Conservation (phyloP, 2,888 invertebrate species). For the Cryptocephalus moraei region DNA sequence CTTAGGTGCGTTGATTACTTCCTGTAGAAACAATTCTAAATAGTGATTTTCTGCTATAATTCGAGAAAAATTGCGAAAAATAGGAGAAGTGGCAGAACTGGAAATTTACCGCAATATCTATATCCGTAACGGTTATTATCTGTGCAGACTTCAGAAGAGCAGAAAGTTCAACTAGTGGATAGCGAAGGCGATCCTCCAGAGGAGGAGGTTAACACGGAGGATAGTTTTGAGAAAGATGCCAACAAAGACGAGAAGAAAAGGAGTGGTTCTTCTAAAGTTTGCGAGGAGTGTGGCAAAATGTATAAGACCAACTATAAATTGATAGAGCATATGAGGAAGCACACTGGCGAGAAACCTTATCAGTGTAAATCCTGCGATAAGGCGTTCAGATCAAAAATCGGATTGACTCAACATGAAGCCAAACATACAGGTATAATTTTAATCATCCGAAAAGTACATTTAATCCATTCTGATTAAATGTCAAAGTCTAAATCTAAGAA, state of each 20-base stretch:
- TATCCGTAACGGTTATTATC: too few species aligned
- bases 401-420: slow-evolving; percentile 49
- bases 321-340: slow-evolving; percentile 49
- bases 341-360: slow-evolving; percentile 50
- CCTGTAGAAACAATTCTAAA: too few species aligned
- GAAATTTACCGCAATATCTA: too few species aligned
- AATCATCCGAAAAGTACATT: too few species aligned
- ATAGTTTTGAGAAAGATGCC: neutral
- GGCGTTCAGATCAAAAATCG: slow-evolving; percentile 50
- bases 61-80: too few species aligned
- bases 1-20: too few species aligned
- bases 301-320: slow-evolving; percentile 51
- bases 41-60: too few species aligned
- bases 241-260: slow-evolving; percentile 11
- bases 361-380: slow-evolving; percentile 48
- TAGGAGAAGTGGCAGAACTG: too few species aligned
- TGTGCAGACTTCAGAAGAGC: slow-evolving; percentile 4
- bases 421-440: slow-evolving; percentile 43
- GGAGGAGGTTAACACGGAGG: slow-evolving; percentile 6
- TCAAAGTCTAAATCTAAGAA: too few species aligned
- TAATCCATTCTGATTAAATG: too few species aligned
- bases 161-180: slow-evolving; percentile 17
- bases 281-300: slow-evolving; percentile 46
- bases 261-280: slow-evolving; percentile 40
- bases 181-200: slow-evolving; percentile 16